A percentile compares a stretch with the other conserved stretches of the same genome.
phyloP scores from a whole-genome alignment of 2,797 vertebrate genomes.

The Emys orbicularis region DNA sequence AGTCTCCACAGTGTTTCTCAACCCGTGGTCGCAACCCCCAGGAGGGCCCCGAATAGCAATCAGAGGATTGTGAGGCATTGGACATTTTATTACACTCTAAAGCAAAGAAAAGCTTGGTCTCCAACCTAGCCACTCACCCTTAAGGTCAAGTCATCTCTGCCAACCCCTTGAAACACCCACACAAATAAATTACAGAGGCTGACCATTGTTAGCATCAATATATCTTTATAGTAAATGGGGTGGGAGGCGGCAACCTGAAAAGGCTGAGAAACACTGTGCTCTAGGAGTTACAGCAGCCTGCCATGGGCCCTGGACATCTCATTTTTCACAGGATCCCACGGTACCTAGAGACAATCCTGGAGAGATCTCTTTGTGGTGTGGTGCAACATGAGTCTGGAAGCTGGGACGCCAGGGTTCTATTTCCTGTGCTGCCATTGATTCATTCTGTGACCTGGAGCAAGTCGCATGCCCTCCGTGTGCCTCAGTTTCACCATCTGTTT shows the following conservation, averaged over 20 bases:
- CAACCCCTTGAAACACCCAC: not conserved
- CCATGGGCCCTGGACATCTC: not conserved
- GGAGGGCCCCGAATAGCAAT: not conserved
- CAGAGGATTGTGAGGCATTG: not conserved
- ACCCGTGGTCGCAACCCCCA: not conserved
- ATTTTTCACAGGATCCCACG: not conserved
- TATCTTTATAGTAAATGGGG: not conserved
- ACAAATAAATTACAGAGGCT: not conserved
- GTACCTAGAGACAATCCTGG: not conserved
- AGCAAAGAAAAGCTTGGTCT: not conserved
- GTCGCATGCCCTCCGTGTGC: not conserved
- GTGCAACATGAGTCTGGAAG: not conserved
- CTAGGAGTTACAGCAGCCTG: not conserved
- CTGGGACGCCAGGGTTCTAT: not conserved
- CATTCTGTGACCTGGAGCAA: not conserved
- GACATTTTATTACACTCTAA: constrained; percentile 17
- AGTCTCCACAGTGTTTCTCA: not conserved
- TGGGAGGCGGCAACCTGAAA: not conserved
- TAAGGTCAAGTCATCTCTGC: not conserved
- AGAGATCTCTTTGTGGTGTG: not conserved
- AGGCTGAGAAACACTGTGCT: not conserved
- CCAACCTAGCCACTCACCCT: not conserved
- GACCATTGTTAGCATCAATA: not conserved
- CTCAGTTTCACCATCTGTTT: not conserved
- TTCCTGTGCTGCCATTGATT: not conserved